Percentiles rank a stretch among this genome's conserved stretches.
These are phyloP conservation scores for Chroicocephalus ridibundus DNA, from an alignment of 2,113 vertebrate genomes.

Conservation along the genomic window DNA sequence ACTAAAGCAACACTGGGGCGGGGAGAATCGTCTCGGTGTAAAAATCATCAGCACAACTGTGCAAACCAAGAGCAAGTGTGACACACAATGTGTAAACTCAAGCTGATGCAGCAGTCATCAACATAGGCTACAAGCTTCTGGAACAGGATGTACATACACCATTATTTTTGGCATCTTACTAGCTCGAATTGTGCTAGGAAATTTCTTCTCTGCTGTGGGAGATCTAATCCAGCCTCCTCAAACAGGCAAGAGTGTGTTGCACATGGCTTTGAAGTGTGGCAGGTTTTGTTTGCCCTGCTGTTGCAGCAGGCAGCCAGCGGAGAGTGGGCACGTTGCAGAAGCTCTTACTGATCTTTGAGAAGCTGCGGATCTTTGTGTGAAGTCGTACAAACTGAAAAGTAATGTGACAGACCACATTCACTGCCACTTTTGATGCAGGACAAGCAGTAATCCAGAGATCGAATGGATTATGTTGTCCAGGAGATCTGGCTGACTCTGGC, in stretches of 20 bases:
- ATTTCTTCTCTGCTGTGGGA: not conserved
- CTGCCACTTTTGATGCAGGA: not conserved
- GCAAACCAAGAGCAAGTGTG: not conserved
- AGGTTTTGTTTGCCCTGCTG: not conserved
- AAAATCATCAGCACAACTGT: not conserved
- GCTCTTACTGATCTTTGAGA: not conserved
- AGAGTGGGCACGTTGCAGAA: not conserved
- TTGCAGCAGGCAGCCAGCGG: not conserved
- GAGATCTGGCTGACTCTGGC: not conserved
- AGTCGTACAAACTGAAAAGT: not conserved
- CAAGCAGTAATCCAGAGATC: not conserved
- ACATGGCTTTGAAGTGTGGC: not conserved
- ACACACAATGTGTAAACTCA: not conserved
- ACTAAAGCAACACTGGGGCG: not conserved
- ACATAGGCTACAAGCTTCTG: not conserved
- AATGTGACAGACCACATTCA: not conserved
- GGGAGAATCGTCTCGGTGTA: not conserved
- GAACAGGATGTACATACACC: not conserved
- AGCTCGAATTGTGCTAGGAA: not conserved
- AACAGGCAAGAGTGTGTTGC: not conserved
- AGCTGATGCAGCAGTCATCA: not conserved
- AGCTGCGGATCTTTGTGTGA: not conserved
- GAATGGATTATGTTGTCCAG: rapidly evolving
- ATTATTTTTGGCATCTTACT: not conserved
- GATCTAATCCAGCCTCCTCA: not conserved